Conservation (phyloP, 2,797 vertebrate species). For the Lacerta bilineata region DNA sequence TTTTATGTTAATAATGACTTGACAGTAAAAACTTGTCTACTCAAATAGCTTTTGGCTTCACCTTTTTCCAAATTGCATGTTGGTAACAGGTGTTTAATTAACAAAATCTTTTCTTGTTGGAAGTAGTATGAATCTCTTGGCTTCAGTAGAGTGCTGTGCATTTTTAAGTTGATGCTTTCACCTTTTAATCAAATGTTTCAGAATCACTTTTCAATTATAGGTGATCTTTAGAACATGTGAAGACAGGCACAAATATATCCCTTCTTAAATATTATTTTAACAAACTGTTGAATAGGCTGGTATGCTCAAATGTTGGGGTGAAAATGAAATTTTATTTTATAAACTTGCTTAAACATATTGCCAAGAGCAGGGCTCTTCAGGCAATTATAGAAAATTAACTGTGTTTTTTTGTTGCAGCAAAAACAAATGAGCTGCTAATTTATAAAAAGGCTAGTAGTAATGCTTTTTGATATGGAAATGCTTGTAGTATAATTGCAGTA, state of each 20-base stretch:
- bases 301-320: neutral
- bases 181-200: neutral
- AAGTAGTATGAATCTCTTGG: neutral
- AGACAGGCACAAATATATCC: neutral
- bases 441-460: neutral
- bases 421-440: neutral
- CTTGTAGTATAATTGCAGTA: neutral
- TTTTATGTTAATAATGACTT: neutral
- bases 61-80: neutral
- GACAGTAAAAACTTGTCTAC: neutral
- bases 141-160: neutral
- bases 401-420: neutral
- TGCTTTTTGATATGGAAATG: neutral
- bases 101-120: neutral
- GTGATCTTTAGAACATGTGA: neutral
- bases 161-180: conserved; percentile 6
- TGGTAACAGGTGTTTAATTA: neutral
- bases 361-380: neutral
- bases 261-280: neutral
- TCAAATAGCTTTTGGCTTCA: neutral
- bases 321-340: neutral
- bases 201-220: neutral
- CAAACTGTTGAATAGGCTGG: neutral
- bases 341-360: neutral
- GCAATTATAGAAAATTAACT: neutral